These are phyloP conservation scores for Lichenostomus cassidix DNA, from an alignment of 2,113 vertebrate genomes.

Conservation along the genomic window DNA sequence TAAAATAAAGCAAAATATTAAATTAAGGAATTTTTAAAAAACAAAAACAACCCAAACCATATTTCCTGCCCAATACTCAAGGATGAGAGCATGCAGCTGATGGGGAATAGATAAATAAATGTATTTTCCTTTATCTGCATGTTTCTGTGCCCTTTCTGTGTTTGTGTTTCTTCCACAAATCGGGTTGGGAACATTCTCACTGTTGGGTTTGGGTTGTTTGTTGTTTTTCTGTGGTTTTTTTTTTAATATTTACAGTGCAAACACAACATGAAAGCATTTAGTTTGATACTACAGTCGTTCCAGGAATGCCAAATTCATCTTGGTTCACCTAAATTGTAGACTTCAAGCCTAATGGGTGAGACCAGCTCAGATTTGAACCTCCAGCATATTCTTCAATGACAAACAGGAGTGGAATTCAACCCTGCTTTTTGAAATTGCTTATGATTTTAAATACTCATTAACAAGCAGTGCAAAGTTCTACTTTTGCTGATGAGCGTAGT, in stretches of 20 bases:
- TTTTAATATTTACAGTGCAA: constrained; percentile 22
- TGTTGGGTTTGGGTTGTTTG: neutral
- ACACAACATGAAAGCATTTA: constrained; percentile 23
- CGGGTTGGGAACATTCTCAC: neutral
- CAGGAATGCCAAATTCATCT: constrained; percentile 10
- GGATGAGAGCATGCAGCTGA: neutral
- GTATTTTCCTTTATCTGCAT: neutral
- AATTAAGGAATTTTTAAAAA: neutral
- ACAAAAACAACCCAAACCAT: accelerated
- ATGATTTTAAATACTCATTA: neutral
- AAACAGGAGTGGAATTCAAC: neutral
- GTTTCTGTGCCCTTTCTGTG: neutral
- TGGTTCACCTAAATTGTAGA: constrained; percentile 20
- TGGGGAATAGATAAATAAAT: neutral
- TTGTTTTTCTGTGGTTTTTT: neutral
- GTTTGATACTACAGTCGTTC: neutral
- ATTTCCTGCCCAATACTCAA: neutral
- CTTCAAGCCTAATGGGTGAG: neutral
- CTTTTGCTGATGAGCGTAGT: neutral
- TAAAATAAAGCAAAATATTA: neutral
- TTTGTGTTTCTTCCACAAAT: constrained; percentile 3
- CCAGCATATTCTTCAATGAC: accelerated
- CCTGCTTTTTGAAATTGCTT: neutral
- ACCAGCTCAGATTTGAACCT: neutral
- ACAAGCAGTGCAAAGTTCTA: neutral